Evolutionary conservation across 2,113 vertebrate species (phyloP), one percentile per base, ranked within the genome.

Genomic region (Syngnathus typhle): DNA sequence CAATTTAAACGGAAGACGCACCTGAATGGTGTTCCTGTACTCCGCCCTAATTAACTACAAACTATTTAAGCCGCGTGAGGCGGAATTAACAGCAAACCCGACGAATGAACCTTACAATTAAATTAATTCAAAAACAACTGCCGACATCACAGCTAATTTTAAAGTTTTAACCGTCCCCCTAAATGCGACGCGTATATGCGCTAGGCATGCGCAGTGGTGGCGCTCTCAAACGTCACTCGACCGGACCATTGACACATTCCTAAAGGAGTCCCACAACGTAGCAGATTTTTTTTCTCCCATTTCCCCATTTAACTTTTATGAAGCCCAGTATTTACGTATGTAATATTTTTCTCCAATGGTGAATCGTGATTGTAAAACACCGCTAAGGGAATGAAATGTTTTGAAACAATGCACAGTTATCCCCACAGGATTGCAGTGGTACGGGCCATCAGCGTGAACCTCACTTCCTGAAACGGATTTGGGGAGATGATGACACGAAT

Each of bases 381-480:
- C 3, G 5, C 10, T 27, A 27, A 44, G 43, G 0, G 43, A 49
- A 0, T 3, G 1, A 16, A 0, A 1, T 64, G 15, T 19, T 0
- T 12, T 19, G 0, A 70, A 49, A 38, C 58, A 36, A 38, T 9
- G 0, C 32, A 2, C 37, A 55, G 7, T 51, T 47, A 16, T 44
- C 39, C 13, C 16, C 15, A 12, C 11, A 19, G 5, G 52, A 23
- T 32, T 21, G 19, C 6, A 79, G 65, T 88, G 87, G 87, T 85
- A 76, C 74, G n/a, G n/a, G 8, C 84, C 7, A n/a, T n/a, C 46
- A 58, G 52, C 0, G 32, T 74, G 69, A 85, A 72, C 47, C 65
- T 71, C 65, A 88, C 87, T 88, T 88, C 86, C 88, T 82, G 85
- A 72, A 82, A 77, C 77, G 71, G 79, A 79, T 67, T 72, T 65